These are phyloP conservation scores for Crossoptilon crossoptilon DNA, from an alignment of 2,797 vertebrate genomes.

Conservation along the genomic window DNA sequence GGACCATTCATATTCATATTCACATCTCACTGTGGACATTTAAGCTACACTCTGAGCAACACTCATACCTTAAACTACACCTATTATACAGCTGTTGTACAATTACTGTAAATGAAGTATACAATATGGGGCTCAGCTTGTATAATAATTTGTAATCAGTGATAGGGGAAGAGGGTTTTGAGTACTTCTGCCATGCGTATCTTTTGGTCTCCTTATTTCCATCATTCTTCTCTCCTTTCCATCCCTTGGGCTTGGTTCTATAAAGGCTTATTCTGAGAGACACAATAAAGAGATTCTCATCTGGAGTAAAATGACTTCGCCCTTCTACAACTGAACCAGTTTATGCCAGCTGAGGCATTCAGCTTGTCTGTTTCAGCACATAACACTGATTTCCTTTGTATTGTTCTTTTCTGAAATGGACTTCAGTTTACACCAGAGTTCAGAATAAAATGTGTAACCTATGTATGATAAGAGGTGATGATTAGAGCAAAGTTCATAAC, in stretches of 20 bases:
- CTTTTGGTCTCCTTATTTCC: conserved; percentile 27
- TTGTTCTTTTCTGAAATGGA: background rate
- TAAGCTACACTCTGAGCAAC: conserved; percentile 81
- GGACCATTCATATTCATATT: conserved; percentile 82
- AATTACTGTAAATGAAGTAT: conserved; percentile 79
- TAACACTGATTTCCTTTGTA: background rate
- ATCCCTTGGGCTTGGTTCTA: conserved; percentile 41
- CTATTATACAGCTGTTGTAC: conserved; percentile 85
- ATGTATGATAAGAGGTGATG: background rate
- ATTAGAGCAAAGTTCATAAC: background rate
- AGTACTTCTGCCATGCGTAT: conserved; percentile 38
- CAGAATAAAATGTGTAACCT: background rate
- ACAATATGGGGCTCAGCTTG: conserved; percentile 72
- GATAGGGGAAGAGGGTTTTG: conserved; percentile 57
- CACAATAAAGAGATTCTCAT: conserved; percentile 34
- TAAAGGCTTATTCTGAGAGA: conserved; percentile 46
- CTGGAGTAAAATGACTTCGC: conserved; percentile 39
- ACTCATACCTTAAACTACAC: conserved; percentile 82
- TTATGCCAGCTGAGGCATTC: conserved; percentile 14
- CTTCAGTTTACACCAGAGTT: background rate
- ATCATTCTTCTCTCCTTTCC: background rate
- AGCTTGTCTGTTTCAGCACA: background rate
- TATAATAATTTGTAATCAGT: conserved; percentile 68
- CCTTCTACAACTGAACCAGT: conserved; percentile 11
- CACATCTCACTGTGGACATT: conserved; percentile 82